Evolutionary conservation across 2,888 invertebrate genomes (phyloP).

Genomic region (Catotricha subobsoleta): DNA sequence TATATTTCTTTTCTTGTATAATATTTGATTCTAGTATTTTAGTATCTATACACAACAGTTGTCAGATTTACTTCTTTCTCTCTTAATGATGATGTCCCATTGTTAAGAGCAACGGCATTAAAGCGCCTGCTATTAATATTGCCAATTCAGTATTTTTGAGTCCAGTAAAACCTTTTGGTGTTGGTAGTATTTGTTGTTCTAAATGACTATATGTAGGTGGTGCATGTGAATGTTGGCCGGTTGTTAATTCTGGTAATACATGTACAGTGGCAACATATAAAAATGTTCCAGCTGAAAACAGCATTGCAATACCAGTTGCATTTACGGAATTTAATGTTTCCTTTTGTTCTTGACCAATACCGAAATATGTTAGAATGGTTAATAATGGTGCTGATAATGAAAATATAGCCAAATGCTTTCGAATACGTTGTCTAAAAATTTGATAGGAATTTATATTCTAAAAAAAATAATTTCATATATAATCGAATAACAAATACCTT

Average conservation of each 20-base stretch:
- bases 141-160: slow-evolving; percentile 63
- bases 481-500: slow-evolving; percentile 23
- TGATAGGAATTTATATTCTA: too few relatives aligned
- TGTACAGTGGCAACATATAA: slow-evolving; percentile 97
- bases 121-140: slow-evolving; percentile 68
- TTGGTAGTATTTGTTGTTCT: slow-evolving; percentile 18
- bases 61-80: neutral
- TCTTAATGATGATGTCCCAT: slow-evolving; percentile 73
- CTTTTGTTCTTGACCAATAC: slow-evolving; percentile 84
- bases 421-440: slow-evolving; percentile 46
- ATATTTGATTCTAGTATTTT: too few relatives aligned
- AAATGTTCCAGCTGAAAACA: slow-evolving; percentile 98
- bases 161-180: slow-evolving; percentile 27
- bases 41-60: too few relatives aligned
- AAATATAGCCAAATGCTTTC: slow-evolving; percentile 80
- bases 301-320: slow-evolving; percentile 92
- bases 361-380: slow-evolving; percentile 80
- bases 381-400: slow-evolving; percentile 80
- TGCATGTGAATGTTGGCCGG: slow-evolving; percentile 22
- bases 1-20: too few relatives aligned
- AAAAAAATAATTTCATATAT: neutral
- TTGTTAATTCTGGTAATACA: slow-evolving; percentile 85
- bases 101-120: slow-evolving; percentile 77
- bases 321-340: slow-evolving; percentile 76
- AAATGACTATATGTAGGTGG: slow-evolving; percentile 22